A percentile compares a stretch with the other conserved stretches of the same genome.
Evolutionary conservation across 2,888 invertebrate genomes (phyloP).

Genomic region (Lasioglossum malachurum): DNA sequence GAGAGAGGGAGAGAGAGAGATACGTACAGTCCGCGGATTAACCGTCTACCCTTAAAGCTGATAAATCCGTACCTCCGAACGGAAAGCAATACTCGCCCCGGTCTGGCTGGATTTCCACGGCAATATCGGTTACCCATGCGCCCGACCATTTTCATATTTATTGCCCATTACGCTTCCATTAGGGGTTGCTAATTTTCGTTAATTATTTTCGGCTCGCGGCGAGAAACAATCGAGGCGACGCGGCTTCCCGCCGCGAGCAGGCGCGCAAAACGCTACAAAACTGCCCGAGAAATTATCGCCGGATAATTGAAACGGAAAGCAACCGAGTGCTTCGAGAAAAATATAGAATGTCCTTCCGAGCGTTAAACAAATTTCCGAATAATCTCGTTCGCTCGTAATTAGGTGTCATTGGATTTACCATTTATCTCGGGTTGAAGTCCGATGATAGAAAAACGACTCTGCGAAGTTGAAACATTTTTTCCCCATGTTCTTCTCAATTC

Average conservation of each 20-base stretch:
- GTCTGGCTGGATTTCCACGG: conserved; percentile 6
- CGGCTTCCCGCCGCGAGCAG: not conserved
- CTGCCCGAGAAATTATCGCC: not conserved
- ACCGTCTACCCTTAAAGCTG: conserved; percentile 16
- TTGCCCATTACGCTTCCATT: conserved; percentile 26
- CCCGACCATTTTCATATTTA: conserved; percentile 37
- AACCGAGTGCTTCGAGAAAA: not conserved
- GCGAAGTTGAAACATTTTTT: not conserved
- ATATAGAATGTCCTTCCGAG: not conserved
- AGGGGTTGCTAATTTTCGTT: conserved; percentile 37
- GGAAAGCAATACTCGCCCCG: not conserved
- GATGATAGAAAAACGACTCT: not conserved
- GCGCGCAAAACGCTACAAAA: not conserved
- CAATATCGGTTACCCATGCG: conserved; percentile 15
- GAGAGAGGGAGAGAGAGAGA: not conserved
- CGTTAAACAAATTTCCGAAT: not conserved
- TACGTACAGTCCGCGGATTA: not conserved
- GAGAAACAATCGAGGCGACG: conserved; percentile 10
- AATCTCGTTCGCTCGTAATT: not conserved
- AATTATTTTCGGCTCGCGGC: conserved; percentile 41
- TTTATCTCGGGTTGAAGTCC: not conserved
- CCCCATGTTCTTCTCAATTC: too few species aligned
- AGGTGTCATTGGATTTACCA: not conserved
- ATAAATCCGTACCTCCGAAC: conserved; percentile 15
- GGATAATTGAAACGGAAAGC: not conserved